Percentiles rank a stretch among this genome's conserved stretches.
Conservation (phyloP, 2,113 vertebrate species). For the Hyperopisus bebe region DNA sequence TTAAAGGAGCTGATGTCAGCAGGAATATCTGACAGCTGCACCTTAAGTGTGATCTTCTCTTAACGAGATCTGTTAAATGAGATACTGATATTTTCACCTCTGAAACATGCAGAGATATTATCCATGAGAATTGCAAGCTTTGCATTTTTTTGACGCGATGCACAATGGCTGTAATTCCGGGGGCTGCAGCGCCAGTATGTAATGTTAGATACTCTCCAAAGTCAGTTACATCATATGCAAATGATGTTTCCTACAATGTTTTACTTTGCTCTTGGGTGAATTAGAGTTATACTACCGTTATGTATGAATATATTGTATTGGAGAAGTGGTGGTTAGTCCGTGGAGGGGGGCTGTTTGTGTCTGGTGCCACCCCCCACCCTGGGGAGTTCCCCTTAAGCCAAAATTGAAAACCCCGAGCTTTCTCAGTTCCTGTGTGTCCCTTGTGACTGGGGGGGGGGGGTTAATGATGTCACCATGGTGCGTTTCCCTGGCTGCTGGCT, state of each 20-base stretch:
- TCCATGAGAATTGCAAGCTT: background rate
- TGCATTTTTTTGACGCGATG: background rate
- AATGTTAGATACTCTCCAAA: background rate
- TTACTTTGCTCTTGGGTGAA: background rate
- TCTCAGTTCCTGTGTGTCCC: background rate
- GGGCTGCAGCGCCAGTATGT: background rate
- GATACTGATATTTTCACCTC: background rate
- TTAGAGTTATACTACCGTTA: background rate
- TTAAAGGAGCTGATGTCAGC: background rate
- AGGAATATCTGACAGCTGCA: background rate
- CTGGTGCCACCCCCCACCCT: background rate
- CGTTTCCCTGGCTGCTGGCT: background rate
- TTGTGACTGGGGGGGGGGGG: background rate
- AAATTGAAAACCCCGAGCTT: background rate
- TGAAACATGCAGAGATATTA: background rate
- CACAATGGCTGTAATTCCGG: background rate
- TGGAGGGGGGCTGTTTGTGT: background rate
- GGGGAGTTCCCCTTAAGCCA: background rate
- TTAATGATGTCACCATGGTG: background rate
- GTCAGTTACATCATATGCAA: background rate
- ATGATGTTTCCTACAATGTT: background rate
- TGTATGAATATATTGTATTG: background rate
- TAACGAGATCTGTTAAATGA: background rate
- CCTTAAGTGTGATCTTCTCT: background rate
- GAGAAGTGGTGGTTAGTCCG: background rate